phyloP scores from a whole-genome alignment of 2,113 vertebrate genomes.

The Lepidothrix coronata region DNA sequence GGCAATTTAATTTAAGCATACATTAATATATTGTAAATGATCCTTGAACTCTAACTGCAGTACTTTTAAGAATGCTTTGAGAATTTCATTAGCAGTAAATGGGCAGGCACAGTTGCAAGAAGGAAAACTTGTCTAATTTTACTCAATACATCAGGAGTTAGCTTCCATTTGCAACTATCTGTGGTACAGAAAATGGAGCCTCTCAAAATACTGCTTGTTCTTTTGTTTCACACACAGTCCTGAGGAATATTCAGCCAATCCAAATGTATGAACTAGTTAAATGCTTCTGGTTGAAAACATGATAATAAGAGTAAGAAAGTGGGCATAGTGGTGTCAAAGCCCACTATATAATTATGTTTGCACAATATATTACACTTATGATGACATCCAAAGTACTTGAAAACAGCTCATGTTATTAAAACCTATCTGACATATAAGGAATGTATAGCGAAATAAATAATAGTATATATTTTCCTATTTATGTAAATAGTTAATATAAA shows the following conservation, averaged over 20 bases:
- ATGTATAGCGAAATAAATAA: not conserved
- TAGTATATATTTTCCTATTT: not conserved
- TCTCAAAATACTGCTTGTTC: not conserved
- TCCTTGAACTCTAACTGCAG: not conserved
- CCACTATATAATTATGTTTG: not conserved
- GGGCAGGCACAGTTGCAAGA: not conserved
- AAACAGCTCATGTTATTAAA: not conserved
- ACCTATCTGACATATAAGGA: not conserved
- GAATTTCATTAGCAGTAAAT: not conserved
- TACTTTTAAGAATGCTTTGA: not conserved
- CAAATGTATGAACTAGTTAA: not conserved
- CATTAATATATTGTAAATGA: not conserved
- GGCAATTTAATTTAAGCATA: not conserved
- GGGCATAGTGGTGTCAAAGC: not conserved
- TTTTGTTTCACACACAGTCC: not conserved
- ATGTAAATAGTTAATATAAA: slow-evolving; percentile 24
- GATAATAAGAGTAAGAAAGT: not conserved
- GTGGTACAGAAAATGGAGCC: not conserved
- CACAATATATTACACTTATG: not conserved
- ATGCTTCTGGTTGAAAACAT: not conserved
- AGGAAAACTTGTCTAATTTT: not conserved
- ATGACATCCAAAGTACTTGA: not conserved
- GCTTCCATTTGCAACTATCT: not conserved
- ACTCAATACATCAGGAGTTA: not conserved
- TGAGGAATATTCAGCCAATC: not conserved